Base-by-base conservation (phyloP, 2,113 vertebrate species). In the Chlorocebus sabaeus region DNA sequence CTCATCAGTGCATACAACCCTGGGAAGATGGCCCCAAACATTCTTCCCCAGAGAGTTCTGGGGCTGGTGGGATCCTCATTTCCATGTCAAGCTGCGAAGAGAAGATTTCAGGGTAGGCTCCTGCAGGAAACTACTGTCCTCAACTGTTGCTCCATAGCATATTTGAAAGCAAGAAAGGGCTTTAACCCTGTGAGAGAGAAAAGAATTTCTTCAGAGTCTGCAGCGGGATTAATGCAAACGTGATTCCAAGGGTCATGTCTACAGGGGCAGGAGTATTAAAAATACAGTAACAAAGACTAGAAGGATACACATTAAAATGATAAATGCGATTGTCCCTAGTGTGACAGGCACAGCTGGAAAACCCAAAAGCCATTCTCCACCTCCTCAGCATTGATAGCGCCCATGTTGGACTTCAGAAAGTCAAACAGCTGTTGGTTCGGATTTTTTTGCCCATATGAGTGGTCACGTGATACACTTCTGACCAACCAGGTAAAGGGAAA, bases 121-220 rank as follows among this genome's bases (percentile, higher is more conserved):
- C 67, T 38, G 45, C 16, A 72, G 68, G 30, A 23, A 11, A 20
- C 20, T 52, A 17, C 0, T 52, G 38, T 73, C 14, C 45, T 81
- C 57, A 6, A 18, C 8, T 35, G 52, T 48, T 61, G 45, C 12
- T 93, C 59, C 83, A 52, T 0, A 0, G 30, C 6, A 1, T 35
- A 23, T 59, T 55, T 45, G 55, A 61, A 89, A 91, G 52, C 78
- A 84, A 64, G 61, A 89, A 70, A 64, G 23, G 30, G 30, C 27
- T 68, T 95, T 68, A 98, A 32, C 16, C 73, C 97, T 98, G 52
- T 64, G 48, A 95, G 76, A 92, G 25, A 97, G 92, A 96, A 82
- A 78, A 68, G 35, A 83, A 52, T 89, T 14, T 86, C 8, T 11
- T 85, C 35, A 88, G n/a, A 90, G 45, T 61, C 35, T 45, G 59